Evolutionary conservation across 2,113 vertebrate genomes (phyloP), one percentile per base, ranked within the genome.

Genomic region (Leucosticte australis): DNA sequence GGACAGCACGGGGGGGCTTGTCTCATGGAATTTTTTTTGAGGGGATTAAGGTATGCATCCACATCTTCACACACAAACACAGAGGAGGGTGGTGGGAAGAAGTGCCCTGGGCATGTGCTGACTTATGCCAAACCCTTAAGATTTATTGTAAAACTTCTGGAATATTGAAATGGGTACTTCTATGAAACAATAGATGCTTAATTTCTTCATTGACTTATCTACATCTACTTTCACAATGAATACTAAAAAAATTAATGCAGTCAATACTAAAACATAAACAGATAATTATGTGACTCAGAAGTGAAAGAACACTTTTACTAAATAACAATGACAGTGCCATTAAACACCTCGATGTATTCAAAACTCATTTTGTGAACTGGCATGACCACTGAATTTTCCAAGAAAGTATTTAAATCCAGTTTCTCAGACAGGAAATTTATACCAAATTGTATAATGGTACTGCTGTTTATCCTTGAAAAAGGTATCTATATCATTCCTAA

Each of bases 1-100:
- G 4, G 21, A 17, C 1, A 2, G 8, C 22, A 24, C 8, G 6
- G 11, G 2, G 9, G 22, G 0, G 1, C 14, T 76, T 64, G 8
- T 17, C 35, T 73, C 2, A 0, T 46, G 15, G 63, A 55, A 64
- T 77, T 63, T 53, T 15, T 83, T 64, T 64, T 28, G 22, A 41
- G 12, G 3, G 10, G 2, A 7, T 67, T 77, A 27, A 42, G 7
- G 9, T 71, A 27, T 64, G 55, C 31, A 46, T 8, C 11, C 10
- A 7, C 21, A 37, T 67, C 13, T 75, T 89, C n/a, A 35, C 7
- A 6, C 13, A 28, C 15, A 81, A 76, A 56, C 7, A 5, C 0
- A 2, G 16, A 59, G 3, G 2, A 53, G 1, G 9, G 16, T n/a
- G 9, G 26, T 84, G 46, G 13, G 13, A 21, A 89, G 12, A 15